These are phyloP conservation scores for Drosophila ustulata DNA, from an alignment of 2,888 invertebrate species.

Conservation along the genomic window DNA sequence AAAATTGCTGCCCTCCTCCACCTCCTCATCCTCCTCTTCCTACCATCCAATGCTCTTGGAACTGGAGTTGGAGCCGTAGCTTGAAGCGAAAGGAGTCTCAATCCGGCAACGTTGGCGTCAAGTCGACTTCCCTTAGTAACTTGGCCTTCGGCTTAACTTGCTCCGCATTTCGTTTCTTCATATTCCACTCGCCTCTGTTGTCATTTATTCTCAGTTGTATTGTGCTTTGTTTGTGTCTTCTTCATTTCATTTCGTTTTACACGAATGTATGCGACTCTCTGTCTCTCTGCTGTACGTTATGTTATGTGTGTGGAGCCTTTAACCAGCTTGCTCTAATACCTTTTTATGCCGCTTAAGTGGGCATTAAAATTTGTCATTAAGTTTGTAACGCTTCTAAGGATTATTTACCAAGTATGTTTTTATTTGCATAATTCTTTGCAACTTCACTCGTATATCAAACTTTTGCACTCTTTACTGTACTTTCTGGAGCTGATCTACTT, in stretches of 20 bases:
- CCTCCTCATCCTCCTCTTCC: background rate
- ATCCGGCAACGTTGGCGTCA: slow-evolving; percentile 5
- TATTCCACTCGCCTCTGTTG: slow-evolving; percentile 62
- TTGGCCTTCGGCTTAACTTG: slow-evolving; percentile 43
- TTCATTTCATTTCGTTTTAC: slow-evolving; percentile 15
- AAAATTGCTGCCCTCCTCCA: slow-evolving; percentile 62
- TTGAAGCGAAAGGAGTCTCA: slow-evolving; percentile 4
- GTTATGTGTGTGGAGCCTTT: slow-evolving; percentile 20
- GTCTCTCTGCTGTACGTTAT: background rate
- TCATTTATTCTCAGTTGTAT: slow-evolving; percentile 66
- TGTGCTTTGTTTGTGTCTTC: slow-evolving; percentile 30
- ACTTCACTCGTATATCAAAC: background rate
- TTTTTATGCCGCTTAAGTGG: slow-evolving; percentile 46
- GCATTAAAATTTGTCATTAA: slow-evolving; percentile 51
- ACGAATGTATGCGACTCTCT: background rate
- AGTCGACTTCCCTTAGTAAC: slow-evolving; percentile 22
- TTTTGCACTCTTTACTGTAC: background rate
- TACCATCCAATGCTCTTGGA: background rate
- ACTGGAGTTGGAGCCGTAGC: slow-evolving; percentile 3
- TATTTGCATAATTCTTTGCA: slow-evolving; percentile 37
- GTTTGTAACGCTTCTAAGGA: slow-evolving; percentile 36
- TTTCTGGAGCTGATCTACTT: background rate
- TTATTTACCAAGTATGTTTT: slow-evolving; percentile 23
- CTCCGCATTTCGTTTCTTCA: slow-evolving; percentile 32
- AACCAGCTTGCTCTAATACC: slow-evolving; percentile 42